These are phyloP conservation scores for Bombus consobrinus DNA, from an alignment of 1,140 invertebrate species.

Conservation along the genomic window DNA sequence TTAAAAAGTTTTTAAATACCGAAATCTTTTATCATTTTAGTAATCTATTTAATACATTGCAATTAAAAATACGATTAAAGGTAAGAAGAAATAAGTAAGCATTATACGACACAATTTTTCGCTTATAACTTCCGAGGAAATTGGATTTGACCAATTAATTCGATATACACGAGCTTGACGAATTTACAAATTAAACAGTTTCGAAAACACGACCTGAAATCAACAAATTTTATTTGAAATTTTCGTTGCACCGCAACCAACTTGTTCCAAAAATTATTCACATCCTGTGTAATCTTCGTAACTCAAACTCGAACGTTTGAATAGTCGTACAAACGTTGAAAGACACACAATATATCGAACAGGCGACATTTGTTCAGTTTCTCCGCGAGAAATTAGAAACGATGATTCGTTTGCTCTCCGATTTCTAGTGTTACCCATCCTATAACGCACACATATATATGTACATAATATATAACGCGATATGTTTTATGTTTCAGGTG, in stretches of 20 bases:
- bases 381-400: background rate
- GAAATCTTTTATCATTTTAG: background rate
- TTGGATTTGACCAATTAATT: too few species aligned
- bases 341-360: background rate
- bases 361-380: background rate
- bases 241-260: too few species aligned
- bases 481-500: constrained; percentile 24
- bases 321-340: background rate
- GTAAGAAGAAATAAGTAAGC: background rate
- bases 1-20: too few species aligned
- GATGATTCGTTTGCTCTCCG: background rate
- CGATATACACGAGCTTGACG: too few species aligned
- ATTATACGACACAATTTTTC: background rate
- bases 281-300: too few species aligned
- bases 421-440: background rate
- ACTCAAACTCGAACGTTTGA: too few species aligned
- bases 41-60: background rate
- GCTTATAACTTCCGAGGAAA: too few species aligned
- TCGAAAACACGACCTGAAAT: too few species aligned
- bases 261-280: too few species aligned
- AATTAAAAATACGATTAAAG: background rate
- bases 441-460: too few species aligned
- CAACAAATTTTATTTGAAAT: too few species aligned
- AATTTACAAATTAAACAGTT: too few species aligned
- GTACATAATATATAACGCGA: background rate